Evolutionary conservation across 2,797 vertebrate species (phyloP), one percentile per base, ranked within the genome.

Genomic region (Coreius guichenoti): DNA sequence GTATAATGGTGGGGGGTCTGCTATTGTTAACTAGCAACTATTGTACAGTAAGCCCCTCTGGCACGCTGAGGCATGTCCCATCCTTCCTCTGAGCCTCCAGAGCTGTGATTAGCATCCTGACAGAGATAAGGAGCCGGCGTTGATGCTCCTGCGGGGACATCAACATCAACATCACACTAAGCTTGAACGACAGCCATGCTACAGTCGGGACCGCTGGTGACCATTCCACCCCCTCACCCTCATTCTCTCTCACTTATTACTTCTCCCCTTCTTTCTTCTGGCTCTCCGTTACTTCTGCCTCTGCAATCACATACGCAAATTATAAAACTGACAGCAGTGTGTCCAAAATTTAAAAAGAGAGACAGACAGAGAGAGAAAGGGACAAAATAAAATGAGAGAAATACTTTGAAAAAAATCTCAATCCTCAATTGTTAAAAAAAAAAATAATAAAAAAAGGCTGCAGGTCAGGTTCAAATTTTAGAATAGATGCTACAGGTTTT

Each of bases 81-180:
- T 47, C 78, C 63, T 86, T 89, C 81, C 68, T 58, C 43, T 49
- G 47, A 82, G 47, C 70, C 75, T 81, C 76, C 87, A 75, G 70
- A 81, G 77, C 75, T 76, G 84, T 80, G 83, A 89, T 87, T 82
- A 73, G 77, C 82, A 81, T 75, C n/a, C 78, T 86, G 86, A 90
- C 81, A 80, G 81, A 82, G 84, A 80, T 49, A 79, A 77, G 87
- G 51, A 73, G 74, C 58, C 45, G 12, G 19, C 58, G 83, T 43
- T 26, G 54, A 65, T 39, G 39, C 80, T 86, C 86, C 84, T 70
- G 70, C 58, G 56, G 78, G 87, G 72, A 74, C 58, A 72, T n/a
- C n/a, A n/a, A n/a, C n/a, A n/a, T n/a, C n/a, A 80, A 84, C 80
- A 87, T 89, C 88, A 91, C 61, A n/a, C 84, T 87, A 89, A 90